These are phyloP conservation scores for Zoanthus sociatus DNA, from an alignment of 92 coral and sea anemone species.

Conservation along the genomic window DNA sequence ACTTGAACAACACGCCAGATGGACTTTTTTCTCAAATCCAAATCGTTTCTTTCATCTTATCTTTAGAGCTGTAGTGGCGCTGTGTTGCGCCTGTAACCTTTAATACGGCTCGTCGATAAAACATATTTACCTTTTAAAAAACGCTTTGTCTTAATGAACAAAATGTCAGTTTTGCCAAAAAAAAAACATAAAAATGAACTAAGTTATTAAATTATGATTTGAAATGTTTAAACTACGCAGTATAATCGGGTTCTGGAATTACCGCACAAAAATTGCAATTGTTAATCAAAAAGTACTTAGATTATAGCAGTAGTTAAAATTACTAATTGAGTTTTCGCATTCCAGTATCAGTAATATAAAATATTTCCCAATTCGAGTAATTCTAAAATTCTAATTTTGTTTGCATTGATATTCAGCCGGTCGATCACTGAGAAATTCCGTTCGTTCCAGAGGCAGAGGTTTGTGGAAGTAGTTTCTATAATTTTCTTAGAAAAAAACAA, in stretches of 20 bases:
- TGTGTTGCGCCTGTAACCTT: no score
- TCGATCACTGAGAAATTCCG: slow-evolving; percentile 22
- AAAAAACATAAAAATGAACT: no score
- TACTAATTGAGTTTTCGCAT: not conserved
- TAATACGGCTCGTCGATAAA: no score
- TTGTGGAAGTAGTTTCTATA: not conserved
- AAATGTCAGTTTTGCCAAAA: no score
- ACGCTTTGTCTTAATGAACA: no score
- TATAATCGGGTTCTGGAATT: not conserved
- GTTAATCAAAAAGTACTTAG: not conserved
- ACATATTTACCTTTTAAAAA: no score
- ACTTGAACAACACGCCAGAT: not conserved
- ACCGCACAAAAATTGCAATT: not conserved
- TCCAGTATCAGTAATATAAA: not conserved
- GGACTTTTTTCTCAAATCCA: not conserved
- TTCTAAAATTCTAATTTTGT: not conserved
- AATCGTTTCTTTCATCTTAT: not conserved
- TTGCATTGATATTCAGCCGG: not conserved
- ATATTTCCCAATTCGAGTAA: not conserved
- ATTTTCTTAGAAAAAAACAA: not conserved
- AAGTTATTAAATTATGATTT: no score
- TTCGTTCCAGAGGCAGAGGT: not conserved
- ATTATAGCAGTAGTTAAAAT: no score
- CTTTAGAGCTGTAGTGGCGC: not conserved
- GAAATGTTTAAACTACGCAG: no score